phyloP scores from a whole-genome alignment of 2,888 invertebrate genomes.

The Nomada flava region DNA sequence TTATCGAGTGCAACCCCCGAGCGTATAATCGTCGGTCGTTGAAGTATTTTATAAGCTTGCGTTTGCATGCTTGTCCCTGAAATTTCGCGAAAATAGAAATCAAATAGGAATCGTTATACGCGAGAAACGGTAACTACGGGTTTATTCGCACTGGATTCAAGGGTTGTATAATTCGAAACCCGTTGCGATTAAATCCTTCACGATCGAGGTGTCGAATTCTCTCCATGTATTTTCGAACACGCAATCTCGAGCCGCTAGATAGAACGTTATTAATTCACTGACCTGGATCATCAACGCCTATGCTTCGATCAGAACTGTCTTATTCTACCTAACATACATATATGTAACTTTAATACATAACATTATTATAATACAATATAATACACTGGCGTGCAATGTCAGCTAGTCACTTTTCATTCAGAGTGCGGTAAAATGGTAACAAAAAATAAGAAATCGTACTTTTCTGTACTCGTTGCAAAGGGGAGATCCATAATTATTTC shows the following conservation, averaged over 20 bases:
- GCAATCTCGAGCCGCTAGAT: slow-evolving; percentile 30
- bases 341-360: slow-evolving; percentile 42
- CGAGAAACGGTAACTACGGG: neutral
- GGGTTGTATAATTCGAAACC: slow-evolving; percentile 49
- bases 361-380: no score
- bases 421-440: no score
- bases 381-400: no score
- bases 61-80: neutral
- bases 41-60: slow-evolving; percentile 23
- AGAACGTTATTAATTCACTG: slow-evolving; percentile 67
- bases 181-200: slow-evolving; percentile 49
- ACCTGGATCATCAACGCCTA: slow-evolving; percentile 53
- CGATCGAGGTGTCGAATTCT: neutral
- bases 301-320: slow-evolving; percentile 12
- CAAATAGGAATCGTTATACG: slow-evolving; percentile 7
- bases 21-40: slow-evolving; percentile 14
- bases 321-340: slow-evolving; percentile 7
- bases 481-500: no score
- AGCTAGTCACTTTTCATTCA: no score
- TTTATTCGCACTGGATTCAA: neutral
- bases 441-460: no score
- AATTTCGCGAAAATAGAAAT: slow-evolving; percentile 7
- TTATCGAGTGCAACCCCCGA: neutral
- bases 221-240: slow-evolving; percentile 17
- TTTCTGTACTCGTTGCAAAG: no score